Percentiles rank a stretch among this genome's conserved stretches.
Conservation (phyloP, 2,888 invertebrate genomes). For the Eupithecia exiguata region DNA sequence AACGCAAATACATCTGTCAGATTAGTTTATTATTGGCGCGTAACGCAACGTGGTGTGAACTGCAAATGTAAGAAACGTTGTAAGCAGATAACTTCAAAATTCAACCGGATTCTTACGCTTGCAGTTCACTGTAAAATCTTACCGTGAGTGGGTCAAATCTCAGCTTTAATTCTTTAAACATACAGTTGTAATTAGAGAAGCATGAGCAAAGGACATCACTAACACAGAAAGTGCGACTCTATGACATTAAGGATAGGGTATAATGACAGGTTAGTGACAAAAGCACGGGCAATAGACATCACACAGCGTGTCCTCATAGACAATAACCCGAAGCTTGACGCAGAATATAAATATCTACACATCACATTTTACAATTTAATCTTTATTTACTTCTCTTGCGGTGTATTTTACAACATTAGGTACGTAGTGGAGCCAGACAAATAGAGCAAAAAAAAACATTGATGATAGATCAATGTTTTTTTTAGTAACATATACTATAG, state of each 20-base stretch:
- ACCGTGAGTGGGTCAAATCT: constrained; percentile 24
- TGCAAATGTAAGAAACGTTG: constrained; percentile 13
- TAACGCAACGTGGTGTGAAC: constrained; percentile 7
- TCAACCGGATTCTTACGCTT: constrained; percentile 2
- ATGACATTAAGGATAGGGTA: constrained; percentile 30
- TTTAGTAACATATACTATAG: constrained; percentile 1
- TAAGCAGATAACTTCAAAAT: background rate
- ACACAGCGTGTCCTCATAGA: constrained; percentile 73
- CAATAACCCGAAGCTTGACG: constrained; percentile 67
- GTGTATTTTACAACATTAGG: constrained; percentile 10
- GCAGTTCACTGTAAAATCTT: constrained; percentile 25
- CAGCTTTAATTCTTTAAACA: constrained; percentile 12
- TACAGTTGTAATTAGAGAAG: constrained; percentile 23
- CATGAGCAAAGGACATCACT: constrained; percentile 28
- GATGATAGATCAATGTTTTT: background rate
- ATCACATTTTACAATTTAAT: constrained; percentile 1
- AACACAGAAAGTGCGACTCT: constrained; percentile 35
- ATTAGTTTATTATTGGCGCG: constrained; percentile 29
- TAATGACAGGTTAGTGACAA: constrained; percentile 57
- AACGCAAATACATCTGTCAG: constrained; percentile 26
- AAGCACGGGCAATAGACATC: constrained; percentile 66
- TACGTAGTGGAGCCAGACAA: background rate
- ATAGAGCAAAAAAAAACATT: background rate
- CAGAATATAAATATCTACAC: constrained; percentile 46
- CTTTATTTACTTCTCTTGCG: constrained; percentile 1